phyloP scores from a whole-genome alignment of 2,797 vertebrate species.

The Onychomys torridus region DNA sequence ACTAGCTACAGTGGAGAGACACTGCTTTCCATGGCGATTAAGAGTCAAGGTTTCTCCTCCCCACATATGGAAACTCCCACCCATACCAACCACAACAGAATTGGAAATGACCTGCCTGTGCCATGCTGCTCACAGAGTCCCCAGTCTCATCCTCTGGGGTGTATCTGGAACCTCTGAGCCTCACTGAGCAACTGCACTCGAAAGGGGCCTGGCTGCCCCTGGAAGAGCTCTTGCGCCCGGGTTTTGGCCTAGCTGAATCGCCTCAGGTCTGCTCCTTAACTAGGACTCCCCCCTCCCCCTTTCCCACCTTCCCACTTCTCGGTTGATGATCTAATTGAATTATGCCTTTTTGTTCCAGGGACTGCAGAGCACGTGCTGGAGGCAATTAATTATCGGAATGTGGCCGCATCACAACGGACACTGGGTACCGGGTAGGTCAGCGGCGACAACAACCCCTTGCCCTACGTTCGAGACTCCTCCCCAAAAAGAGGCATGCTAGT shows the following conservation, averaged over 20 bases:
- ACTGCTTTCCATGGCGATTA: background rate
- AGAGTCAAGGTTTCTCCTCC: constrained; percentile 5
- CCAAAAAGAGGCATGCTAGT: constrained; percentile 82
- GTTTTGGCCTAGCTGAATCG: constrained; percentile 84
- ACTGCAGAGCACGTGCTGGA: constrained; percentile 86
- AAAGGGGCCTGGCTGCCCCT: constrained; percentile 65
- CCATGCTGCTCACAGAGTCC: background rate
- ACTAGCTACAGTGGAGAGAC: constrained; percentile 65
- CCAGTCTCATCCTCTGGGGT: background rate
- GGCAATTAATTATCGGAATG: constrained; percentile 89
- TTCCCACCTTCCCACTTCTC: constrained; percentile 79
- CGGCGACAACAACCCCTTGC: constrained; percentile 55
- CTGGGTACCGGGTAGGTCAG: constrained; percentile 73
- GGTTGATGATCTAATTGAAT: constrained; percentile 90
- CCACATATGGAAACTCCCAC: constrained; percentile 38
- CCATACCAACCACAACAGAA: constrained; percentile 33
- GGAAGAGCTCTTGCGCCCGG: constrained; percentile 84
- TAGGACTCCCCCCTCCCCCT: constrained; percentile 44
- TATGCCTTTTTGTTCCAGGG: constrained; percentile 85
- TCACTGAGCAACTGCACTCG: constrained; percentile 34
- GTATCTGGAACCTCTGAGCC: background rate
- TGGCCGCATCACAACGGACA: constrained; percentile 84
- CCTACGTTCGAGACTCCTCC: constrained; percentile 68
- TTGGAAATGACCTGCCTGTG: constrained; percentile 4
- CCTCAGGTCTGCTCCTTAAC: constrained; percentile 83